Conservation (phyloP, 2,797 vertebrate genomes). For the Chelonia mydas region DNA sequence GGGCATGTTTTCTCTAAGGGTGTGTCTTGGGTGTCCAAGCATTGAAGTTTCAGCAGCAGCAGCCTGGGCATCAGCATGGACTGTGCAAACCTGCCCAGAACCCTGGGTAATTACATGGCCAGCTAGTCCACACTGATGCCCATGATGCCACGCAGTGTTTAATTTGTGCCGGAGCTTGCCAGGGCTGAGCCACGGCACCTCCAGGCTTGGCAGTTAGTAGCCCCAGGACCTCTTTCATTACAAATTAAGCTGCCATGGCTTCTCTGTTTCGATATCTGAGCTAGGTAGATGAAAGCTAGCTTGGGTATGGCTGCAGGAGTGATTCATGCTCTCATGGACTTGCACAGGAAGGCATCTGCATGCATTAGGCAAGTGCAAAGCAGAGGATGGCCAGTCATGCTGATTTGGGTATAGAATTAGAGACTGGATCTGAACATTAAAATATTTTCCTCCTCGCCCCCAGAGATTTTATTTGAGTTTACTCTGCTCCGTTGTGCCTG, state of each 20-base stretch:
- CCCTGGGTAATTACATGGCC: not conserved
- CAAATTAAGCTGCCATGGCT: too few relatives aligned
- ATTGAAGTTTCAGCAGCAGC: not conserved
- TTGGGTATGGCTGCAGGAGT: not conserved
- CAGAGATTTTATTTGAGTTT: constrained; percentile 45
- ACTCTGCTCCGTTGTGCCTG: constrained; percentile 30
- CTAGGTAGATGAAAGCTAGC: not conserved
- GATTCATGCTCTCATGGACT: not conserved
- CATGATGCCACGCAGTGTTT: too few relatives aligned
- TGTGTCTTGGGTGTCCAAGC: not conserved
- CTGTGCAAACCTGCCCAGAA: not conserved
- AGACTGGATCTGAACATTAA: constrained; percentile 57
- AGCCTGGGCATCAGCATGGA: not conserved
- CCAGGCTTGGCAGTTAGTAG: too few relatives aligned
- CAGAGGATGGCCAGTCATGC: constrained; percentile 47
- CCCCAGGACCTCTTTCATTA: too few relatives aligned
- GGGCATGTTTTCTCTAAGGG: not conserved
- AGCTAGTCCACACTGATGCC: not conserved
- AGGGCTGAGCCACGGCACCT: too few relatives aligned
- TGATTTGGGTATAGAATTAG: constrained; percentile 69
- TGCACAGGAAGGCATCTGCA: not conserved
- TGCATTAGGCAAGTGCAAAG: not conserved
- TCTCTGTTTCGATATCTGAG: not conserved
- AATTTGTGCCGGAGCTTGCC: too few relatives aligned
- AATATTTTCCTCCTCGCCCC: constrained; percentile 60